phyloP scores from a whole-genome alignment of 2,888 invertebrate species.

The Pheosia tremula region DNA sequence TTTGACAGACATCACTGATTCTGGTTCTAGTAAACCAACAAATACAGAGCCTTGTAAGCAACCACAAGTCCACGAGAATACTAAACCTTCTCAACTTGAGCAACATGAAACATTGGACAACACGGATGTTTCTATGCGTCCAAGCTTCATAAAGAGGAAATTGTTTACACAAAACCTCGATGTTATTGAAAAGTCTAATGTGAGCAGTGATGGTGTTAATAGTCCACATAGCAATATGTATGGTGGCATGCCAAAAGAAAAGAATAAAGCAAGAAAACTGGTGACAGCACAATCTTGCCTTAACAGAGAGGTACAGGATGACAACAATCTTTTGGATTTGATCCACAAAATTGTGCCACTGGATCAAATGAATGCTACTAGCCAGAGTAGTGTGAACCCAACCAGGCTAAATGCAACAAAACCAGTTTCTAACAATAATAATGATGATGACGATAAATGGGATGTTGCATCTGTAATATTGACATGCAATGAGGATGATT shows the following conservation, averaged over 20 bases:
- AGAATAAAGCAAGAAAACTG: constrained; percentile 67
- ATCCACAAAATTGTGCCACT: constrained; percentile 74
- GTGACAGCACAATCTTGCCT: constrained; percentile 66
- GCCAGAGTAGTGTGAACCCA: constrained; percentile 43
- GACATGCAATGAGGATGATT: constrained; percentile 53
- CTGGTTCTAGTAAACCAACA: constrained; percentile 10
- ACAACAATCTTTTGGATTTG: constrained; percentile 65
- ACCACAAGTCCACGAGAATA: constrained; percentile 22
- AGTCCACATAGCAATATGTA: constrained; percentile 62
- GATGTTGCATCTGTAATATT: constrained; percentile 64
- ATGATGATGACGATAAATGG: constrained; percentile 55
- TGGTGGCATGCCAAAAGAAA: constrained; percentile 56
- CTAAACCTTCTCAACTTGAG: constrained; percentile 20
- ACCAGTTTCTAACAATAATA: constrained; percentile 27
- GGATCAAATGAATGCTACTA: constrained; percentile 63
- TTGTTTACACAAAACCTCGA: constrained; percentile 73
- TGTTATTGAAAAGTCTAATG: constrained; percentile 59
- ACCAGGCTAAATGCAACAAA: constrained; percentile 47
- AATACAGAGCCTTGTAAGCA: constrained; percentile 12
- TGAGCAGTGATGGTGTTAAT: constrained; percentile 50
- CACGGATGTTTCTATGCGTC: constrained; percentile 63
- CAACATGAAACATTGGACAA: constrained; percentile 25
- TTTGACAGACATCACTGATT: constrained; percentile 28
- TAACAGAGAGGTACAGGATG: constrained; percentile 62
- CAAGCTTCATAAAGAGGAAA: constrained; percentile 76